phyloP scores from a whole-genome alignment of 2,797 vertebrate genomes.

The Poecile montanus region DNA sequence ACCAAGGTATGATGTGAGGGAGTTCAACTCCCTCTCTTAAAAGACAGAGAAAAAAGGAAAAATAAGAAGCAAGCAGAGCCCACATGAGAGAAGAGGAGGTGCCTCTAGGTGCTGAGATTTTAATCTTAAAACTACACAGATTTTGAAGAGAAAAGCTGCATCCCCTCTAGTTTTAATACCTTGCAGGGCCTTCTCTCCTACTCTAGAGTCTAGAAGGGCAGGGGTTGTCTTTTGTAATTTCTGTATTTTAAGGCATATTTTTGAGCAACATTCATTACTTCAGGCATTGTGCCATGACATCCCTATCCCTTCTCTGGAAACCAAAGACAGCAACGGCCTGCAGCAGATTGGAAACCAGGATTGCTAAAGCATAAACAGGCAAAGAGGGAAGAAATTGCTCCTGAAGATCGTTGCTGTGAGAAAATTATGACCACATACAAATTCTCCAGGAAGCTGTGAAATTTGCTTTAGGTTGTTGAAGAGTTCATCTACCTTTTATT shows the following conservation, averaged over 20 bases:
- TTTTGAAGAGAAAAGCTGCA: background rate
- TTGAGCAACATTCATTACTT: background rate
- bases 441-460: slow-evolving; percentile 7
- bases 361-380: background rate
- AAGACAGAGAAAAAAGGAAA: background rate
- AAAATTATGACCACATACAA: slow-evolving; percentile 1
- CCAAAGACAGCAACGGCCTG: background rate
- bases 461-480: background rate
- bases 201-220: background rate
- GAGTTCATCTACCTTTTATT: background rate
- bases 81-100: background rate
- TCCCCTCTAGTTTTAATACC: background rate
- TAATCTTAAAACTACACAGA: background rate
- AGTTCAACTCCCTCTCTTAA: background rate
- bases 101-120: background rate
- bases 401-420: background rate
- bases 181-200: background rate
- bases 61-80: background rate
- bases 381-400: background rate
- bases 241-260: background rate
- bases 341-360: background rate
- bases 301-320: background rate
- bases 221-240: background rate
- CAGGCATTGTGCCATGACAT: background rate
- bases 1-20: background rate